Evolutionary conservation across 2,888 invertebrate species (phyloP), one percentile per base, ranked within the genome.

Genomic region (Ophion obscuratus): DNA sequence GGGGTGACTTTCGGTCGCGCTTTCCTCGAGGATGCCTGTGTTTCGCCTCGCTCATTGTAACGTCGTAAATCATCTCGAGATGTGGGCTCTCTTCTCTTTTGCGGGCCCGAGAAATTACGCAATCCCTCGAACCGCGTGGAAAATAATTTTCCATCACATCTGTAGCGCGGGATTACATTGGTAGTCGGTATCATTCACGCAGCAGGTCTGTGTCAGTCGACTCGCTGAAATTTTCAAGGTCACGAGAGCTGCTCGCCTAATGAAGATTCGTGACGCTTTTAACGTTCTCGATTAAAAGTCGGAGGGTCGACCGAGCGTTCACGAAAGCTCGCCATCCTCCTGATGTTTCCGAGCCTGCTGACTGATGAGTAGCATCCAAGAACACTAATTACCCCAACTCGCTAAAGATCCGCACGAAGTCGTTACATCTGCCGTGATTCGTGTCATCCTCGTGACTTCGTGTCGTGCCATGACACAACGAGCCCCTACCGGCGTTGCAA

Each of bases 321-420:
- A 59, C 53, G 74, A 40, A 59, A 70, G 24, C 62, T 75, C 64
- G 71, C 64, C 17, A 14, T 31, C 20, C 64, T 67, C 31, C 53
- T 74, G 66, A 75, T 64, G 62, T 75, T 44, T 57, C 40, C 88
- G 87, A 90, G 81, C 67, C 17, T 53, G 14, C 89, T 91, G 92
- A 92, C 90, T 92, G 92, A 93, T 93, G 92, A 17, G 59, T 91
- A 92, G 89, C 90, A 91, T 93, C 91, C 89, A 88, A 88, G 70
- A 89, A 90, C 91, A 91, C 90, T 93, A 93, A 93, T 93, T 93
- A 93, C 90, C 84, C 88, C 89, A 17, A 17, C 90, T 90, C 89
- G 90, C 90, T 91, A 91, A 90, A 75, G 71, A 89, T 91, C 90
- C 89, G 88, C 91, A 91, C 89, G 73, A 84, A 83, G 82, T 85